Percentiles rank a stretch among this genome's conserved stretches.
Evolutionary conservation across 2,888 invertebrate species (phyloP).

Genomic region (Gisinianus flammeolus): DNA sequence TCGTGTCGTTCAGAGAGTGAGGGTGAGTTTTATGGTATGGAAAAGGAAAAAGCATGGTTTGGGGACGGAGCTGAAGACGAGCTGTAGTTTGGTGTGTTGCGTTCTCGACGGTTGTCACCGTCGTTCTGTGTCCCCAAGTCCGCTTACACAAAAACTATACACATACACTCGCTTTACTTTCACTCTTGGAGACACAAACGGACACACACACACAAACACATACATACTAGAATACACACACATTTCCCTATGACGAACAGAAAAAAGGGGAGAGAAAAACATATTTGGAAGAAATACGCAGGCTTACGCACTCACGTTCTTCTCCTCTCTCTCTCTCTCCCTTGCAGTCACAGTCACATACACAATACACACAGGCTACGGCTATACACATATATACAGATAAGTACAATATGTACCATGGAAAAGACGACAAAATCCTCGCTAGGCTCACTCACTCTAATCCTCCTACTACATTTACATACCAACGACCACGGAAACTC

Average conservation of each 20-base stretch:
- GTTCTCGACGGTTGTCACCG: slow-evolving; percentile 29
- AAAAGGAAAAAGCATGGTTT: background rate
- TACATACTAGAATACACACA: background rate
- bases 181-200: background rate
- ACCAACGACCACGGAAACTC: background rate
- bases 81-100: slow-evolving; percentile 2
- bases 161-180: background rate
- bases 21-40: too few relatives aligned
- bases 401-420: background rate
- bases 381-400: background rate
- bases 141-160: slow-evolving; percentile 1
- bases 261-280: slow-evolving; percentile 21
- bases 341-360: background rate
- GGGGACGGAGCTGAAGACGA: background rate
- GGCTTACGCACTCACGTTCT: slow-evolving; percentile 22
- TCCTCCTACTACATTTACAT: background rate
- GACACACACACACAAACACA: background rate
- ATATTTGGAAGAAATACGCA: slow-evolving; percentile 30
- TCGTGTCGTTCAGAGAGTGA: too few relatives aligned
- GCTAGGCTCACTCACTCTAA: background rate
- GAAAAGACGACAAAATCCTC: slow-evolving; percentile 4
- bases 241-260: background rate
- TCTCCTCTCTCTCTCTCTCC: background rate
- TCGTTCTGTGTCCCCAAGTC: slow-evolving; percentile 31
- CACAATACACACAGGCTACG: background rate